Base-by-base conservation (phyloP, 2,113 vertebrate genomes). In the Tetrao urogallus region DNA sequence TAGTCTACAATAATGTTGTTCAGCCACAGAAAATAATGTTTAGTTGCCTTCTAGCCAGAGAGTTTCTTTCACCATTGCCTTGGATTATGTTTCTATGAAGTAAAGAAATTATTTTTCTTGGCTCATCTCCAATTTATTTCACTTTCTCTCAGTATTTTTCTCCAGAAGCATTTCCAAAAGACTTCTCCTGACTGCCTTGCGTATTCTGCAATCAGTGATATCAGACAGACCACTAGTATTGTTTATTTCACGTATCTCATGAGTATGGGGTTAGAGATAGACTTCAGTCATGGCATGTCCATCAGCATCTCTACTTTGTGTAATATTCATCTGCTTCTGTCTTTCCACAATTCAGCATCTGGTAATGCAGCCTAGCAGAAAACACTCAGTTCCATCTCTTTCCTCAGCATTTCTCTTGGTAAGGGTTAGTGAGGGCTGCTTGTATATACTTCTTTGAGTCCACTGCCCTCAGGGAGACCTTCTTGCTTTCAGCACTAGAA, bases 41-140 rank as follows among this genome's bases (percentile, higher is more conserved):
- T 86, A 77, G 40, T 86, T 91, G 48, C 66, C 90, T 90, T 81
- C 61, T 88, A 84, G 70, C 47, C 13, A 75, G 73, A 85, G 28
- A 48, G 74, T 92, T 90, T 81, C 21, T 94, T 94, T 88, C 91
- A 89, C 52, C 67, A 17, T 34, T 72, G 63, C 34, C 76, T 95
- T 86, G 57, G 42, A 78, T 83, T 84, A 83, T 71, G 57, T 65
- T 93, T 83, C 57, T 84, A 3, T 69, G 73, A 92, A 81, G 65
- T 48, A 81, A 73, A 90, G 36, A 64, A 63, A 88, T 47, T 64
- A 27, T 93, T 93, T 94, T 88, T 78, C 38, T 88, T 96, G 83
- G 58, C 82, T 80, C 65, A 91, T 7, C 9, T 42, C 36, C 57
- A 65, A 11, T 82, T 94, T 73, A 18, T 90, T 81, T 67, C 56